Evolutionary conservation across 2,797 vertebrate genomes (phyloP).

Genomic region (Lacerta viridis): DNA sequence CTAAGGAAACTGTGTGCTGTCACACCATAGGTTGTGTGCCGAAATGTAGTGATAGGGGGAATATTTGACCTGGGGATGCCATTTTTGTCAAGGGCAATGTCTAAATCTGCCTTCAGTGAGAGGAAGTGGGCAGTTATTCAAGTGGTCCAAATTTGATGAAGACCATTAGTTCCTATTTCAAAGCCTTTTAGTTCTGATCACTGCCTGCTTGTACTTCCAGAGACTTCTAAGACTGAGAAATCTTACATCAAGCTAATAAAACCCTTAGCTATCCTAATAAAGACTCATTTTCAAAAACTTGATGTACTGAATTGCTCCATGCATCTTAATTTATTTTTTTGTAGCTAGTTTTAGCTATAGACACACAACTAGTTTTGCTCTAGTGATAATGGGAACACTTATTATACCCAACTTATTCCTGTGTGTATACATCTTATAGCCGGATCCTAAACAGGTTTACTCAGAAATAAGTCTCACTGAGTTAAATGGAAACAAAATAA

Average conservation of each 20-base stretch:
- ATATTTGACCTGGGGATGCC: too few species aligned
- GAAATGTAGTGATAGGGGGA: background rate
- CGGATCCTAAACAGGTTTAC: background rate
- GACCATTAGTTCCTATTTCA: slow-evolving; percentile 6
- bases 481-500: too few species aligned
- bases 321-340: background rate
- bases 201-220: background rate
- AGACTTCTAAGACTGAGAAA: background rate
- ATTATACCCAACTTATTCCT: background rate
- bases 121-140: background rate
- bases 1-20: background rate
- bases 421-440: background rate
- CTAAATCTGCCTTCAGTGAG: background rate
- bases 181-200: background rate
- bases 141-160: background rate
- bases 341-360: background rate
- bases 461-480: background rate
- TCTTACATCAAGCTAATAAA: slow-evolving; percentile 6
- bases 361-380: background rate
- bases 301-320: background rate
- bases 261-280: background rate
- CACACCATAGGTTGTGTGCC: background rate
- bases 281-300: background rate
- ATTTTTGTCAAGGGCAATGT: background rate
- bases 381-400: background rate